Evolutionary conservation across 2,888 invertebrate genomes (phyloP).

Genomic region (Acleris literana): DNA sequence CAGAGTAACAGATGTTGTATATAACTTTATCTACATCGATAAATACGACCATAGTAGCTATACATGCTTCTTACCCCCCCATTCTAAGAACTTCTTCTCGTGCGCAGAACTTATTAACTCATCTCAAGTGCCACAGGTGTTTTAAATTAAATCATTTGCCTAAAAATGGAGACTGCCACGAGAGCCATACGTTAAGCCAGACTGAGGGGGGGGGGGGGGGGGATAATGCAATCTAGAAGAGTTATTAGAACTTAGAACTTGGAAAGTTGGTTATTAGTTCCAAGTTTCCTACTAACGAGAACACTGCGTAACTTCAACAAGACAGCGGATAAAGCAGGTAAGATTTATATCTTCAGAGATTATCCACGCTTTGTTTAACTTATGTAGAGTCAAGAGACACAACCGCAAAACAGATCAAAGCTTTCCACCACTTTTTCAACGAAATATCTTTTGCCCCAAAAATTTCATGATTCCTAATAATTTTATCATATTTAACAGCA

Average conservation of each 20-base stretch:
- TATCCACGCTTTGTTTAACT: too few species aligned
- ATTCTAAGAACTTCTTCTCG: too few species aligned
- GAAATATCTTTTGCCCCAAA: background rate
- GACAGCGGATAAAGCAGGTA: conserved; percentile 4
- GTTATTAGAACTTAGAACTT: too few species aligned
- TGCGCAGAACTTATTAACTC: conserved; percentile 54
- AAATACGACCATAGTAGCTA: background rate
- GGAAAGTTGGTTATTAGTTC: conserved; percentile 1
- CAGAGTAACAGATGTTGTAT: too few species aligned
- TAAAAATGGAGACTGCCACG: conserved; percentile 1
- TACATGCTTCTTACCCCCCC: conserved; percentile 19
- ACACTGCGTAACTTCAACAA: background rate
- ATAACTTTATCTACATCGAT: too few species aligned
- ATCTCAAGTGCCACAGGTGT: conserved; percentile 57
- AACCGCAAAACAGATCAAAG: background rate
- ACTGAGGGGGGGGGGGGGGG: too few species aligned
- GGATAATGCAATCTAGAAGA: too few species aligned
- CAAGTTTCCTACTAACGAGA: background rate
- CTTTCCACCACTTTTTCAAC: background rate
- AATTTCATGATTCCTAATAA: background rate
- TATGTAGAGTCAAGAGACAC: background rate
- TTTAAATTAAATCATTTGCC: conserved; percentile 30
- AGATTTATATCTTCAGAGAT: conserved; percentile 1
- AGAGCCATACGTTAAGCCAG: background rate
- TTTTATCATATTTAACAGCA: conserved; percentile 9